Evolutionary conservation across 2,797 vertebrate species (phyloP).

Genomic region (Platyrinchus mystaceus): DNA sequence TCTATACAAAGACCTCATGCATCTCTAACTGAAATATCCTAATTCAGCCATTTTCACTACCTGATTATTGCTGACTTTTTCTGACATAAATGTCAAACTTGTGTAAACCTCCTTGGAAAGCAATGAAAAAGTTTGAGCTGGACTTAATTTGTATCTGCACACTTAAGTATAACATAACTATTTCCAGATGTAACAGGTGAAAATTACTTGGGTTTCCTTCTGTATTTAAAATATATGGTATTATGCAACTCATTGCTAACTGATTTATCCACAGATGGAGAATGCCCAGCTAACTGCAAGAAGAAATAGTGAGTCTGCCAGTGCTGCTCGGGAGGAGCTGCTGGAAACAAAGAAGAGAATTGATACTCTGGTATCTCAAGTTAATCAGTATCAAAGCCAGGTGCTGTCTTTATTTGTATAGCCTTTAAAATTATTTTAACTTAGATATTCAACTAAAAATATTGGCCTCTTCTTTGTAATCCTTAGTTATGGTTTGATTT

Average conservation of each 20-base stretch:
- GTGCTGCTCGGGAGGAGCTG: conserved; percentile 79
- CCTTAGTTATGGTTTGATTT: neutral
- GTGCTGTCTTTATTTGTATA: conserved; percentile 52
- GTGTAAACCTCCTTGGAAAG: neutral
- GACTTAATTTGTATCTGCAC: neutral
- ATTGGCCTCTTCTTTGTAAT: neutral
- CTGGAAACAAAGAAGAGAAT: conserved; percentile 66
- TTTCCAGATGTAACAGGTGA: neutral
- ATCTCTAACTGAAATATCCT: neutral
- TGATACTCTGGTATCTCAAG: conserved; percentile 75
- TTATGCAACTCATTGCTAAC: neutral
- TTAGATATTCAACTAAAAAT: neutral
- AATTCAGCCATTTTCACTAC: neutral
- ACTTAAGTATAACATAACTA: neutral
- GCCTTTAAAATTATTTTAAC: neutral
- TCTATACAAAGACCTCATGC: neutral
- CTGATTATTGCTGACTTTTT: neutral
- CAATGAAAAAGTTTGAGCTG: neutral
- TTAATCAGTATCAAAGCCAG: conserved; percentile 76
- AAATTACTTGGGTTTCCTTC: neutral
- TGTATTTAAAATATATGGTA: neutral
- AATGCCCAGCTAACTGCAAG: conserved; percentile 77
- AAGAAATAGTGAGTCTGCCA: conserved; percentile 72
- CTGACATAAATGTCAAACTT: neutral
- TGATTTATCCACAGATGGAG: conserved; percentile 74